phyloP scores from a whole-genome alignment of 2,797 vertebrate genomes.

The Halcyon leucocephala region DNA sequence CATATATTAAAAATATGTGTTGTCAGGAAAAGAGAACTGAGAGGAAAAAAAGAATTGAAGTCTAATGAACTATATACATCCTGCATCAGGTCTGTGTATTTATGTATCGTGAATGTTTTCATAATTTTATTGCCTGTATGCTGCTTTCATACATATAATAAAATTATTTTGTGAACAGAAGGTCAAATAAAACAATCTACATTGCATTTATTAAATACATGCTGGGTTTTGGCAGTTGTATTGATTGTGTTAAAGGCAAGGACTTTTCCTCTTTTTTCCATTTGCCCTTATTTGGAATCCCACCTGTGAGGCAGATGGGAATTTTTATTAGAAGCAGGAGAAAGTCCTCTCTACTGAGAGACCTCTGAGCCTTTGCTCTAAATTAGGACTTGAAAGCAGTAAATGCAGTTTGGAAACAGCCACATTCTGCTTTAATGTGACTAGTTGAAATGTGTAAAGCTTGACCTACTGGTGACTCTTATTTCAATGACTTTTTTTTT shows the following conservation, averaged over 20 bases:
- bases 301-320: not conserved
- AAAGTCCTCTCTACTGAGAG: not conserved
- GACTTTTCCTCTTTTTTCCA: not conserved
- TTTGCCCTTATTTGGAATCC: not conserved
- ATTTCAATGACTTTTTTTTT: not conserved
- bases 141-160: slow-evolving; percentile 85
- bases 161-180: slow-evolving; percentile 84
- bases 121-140: slow-evolving; percentile 81
- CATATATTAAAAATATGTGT: not conserved
- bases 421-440: not conserved
- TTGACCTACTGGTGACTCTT: not conserved
- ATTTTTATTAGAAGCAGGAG: not conserved
- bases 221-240: not conserved
- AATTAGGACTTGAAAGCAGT: not conserved
- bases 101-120: slow-evolving; percentile 80
- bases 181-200: slow-evolving; percentile 61
- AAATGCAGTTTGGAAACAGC: not conserved
- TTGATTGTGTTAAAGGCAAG: not conserved
- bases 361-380: not conserved
- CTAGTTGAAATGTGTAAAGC: not conserved
- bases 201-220: slow-evolving; percentile 67
- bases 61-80: slow-evolving; percentile 58
- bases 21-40: slow-evolving; percentile 55
- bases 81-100: slow-evolving; percentile 77
- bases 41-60: slow-evolving; percentile 8